Percentiles rank a stretch among this genome's conserved stretches.
These are phyloP conservation scores for Steinernema scapterisci DNA, from an alignment of 2,888 invertebrate species.

Conservation along the genomic window DNA sequence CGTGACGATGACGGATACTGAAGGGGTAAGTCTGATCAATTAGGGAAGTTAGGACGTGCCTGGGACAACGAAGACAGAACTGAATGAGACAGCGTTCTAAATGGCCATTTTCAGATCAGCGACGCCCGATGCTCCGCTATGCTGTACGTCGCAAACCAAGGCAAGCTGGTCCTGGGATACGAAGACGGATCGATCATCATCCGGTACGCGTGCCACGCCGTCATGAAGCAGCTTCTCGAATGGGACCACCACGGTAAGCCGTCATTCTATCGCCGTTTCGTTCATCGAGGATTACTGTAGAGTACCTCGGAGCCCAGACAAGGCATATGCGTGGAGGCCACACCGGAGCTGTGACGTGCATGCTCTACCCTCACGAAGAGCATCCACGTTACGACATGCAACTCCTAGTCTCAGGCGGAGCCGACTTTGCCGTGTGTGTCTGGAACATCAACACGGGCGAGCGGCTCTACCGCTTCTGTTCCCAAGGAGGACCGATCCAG, in stretches of 20 bases:
- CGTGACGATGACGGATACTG: neutral
- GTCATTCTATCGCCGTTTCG: no score
- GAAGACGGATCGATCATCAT: slow-evolving; percentile 95
- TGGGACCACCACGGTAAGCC: slow-evolving; percentile 33
- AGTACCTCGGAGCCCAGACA: slow-evolving; percentile 9
- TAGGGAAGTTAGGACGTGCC: neutral
- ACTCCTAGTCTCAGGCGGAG: slow-evolving; percentile 76
- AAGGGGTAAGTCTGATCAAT: neutral
- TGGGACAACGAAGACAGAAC: no score
- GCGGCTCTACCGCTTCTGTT: slow-evolving; percentile 89
- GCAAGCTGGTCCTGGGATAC: slow-evolving; percentile 88
- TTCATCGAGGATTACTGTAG: no score
- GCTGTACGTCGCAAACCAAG: slow-evolving; percentile 89
- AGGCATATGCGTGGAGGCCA: slow-evolving; percentile 79
- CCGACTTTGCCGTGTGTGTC: slow-evolving; percentile 85
- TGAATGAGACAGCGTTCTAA: no score
- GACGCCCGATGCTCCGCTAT: slow-evolving; percentile 70
- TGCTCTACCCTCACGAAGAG: slow-evolving; percentile 90
- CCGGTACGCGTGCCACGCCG: slow-evolving; percentile 91
- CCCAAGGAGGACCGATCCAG: slow-evolving; percentile 95
- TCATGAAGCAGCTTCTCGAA: slow-evolving; percentile 83
- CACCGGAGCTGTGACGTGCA: slow-evolving; percentile 88
- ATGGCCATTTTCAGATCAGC: slow-evolving; percentile 45
- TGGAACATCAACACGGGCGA: slow-evolving; percentile 72
- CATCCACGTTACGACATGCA: slow-evolving; percentile 73